These are phyloP conservation scores for Scaptomyza caliginosa DNA, from an alignment of 2,888 invertebrate genomes.

Conservation along the genomic window DNA sequence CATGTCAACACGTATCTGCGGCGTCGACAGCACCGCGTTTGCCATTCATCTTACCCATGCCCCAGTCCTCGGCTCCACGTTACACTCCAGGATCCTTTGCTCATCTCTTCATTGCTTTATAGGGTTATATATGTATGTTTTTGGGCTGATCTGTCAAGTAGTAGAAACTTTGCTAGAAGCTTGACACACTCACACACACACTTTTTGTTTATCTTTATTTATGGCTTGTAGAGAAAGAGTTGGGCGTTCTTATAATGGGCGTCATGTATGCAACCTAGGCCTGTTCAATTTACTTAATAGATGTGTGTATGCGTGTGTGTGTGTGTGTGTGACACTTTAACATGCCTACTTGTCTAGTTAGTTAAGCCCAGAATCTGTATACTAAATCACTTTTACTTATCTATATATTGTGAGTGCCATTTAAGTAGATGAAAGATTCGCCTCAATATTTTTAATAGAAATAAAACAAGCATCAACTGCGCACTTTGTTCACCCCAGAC, in stretches of 20 bases:
- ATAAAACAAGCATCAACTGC: not conserved
- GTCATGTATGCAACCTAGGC: constrained; percentile 54
- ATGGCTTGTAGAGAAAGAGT: constrained; percentile 59
- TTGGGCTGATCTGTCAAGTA: constrained; percentile 61
- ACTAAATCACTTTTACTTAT: constrained; percentile 11
- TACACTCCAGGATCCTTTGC: constrained; percentile 50
- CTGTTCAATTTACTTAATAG: constrained; percentile 71
- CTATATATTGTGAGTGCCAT: not conserved
- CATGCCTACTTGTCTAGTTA: constrained; percentile 32
- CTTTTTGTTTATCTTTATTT: constrained; percentile 64
- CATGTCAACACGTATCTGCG: constrained; percentile 68
- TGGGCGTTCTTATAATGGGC: constrained; percentile 19
- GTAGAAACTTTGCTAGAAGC: constrained; percentile 47
- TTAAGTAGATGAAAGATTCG: not conserved
- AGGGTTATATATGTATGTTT: constrained; percentile 4
- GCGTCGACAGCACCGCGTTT: constrained; percentile 28
- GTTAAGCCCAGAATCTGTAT: constrained; percentile 25
- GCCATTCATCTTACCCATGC: constrained; percentile 47
- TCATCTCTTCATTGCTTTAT: constrained; percentile 36
- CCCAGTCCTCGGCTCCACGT: not conserved
- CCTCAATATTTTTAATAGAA: not conserved
- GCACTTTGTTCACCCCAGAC: not conserved
- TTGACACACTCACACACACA: constrained; percentile 17
- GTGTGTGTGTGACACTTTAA: too few relatives aligned
- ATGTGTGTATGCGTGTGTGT: constrained; percentile 54